phyloP scores from a whole-genome alignment of 2,797 vertebrate genomes.

The Sphenopsis melanotis region DNA sequence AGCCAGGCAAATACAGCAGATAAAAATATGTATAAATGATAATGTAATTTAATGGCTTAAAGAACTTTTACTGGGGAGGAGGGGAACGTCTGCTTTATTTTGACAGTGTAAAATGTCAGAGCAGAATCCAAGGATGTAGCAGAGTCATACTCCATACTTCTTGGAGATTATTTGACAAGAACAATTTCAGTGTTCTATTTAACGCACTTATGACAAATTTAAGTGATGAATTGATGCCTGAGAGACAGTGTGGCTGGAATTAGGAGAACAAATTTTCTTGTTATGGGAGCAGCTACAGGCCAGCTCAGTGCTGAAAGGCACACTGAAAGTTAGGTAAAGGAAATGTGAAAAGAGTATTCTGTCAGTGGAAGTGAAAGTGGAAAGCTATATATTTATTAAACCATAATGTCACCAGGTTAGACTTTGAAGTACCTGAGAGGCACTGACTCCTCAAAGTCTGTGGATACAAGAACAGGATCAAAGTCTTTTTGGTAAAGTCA shows the following conservation, averaged over 20 bases:
- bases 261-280: conserved; percentile 66
- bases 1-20: conserved; percentile 66
- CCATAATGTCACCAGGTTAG: conserved; percentile 58
- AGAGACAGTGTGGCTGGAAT: conserved; percentile 68
- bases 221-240: conserved; percentile 72
- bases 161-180: conserved; percentile 71
- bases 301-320: conserved; percentile 64
- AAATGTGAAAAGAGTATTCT: conserved; percentile 58
- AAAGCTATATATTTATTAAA: conserved; percentile 69
- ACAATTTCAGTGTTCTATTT: conserved; percentile 72
- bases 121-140: conserved; percentile 57
- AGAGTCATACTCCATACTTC: conserved; percentile 62
- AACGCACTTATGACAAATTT: conserved; percentile 69
- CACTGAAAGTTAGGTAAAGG: conserved; percentile 42
- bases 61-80: conserved; percentile 59
- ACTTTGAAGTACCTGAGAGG: conserved; percentile 46
- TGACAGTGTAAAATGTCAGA: conserved; percentile 60
- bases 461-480: conserved; percentile 35
- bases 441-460: conserved; percentile 11
- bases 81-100: conserved; percentile 58
- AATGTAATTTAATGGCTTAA: conserved; percentile 69
- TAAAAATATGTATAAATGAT: conserved; percentile 66
- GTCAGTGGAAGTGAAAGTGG: conserved; percentile 40
- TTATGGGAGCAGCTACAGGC: conserved; percentile 66
- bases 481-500: conserved; percentile 6